Evolutionary conservation across 2,797 vertebrate genomes (phyloP), one percentile per base, ranked within the genome.

Genomic region (Sciurus vulgaris): DNA sequence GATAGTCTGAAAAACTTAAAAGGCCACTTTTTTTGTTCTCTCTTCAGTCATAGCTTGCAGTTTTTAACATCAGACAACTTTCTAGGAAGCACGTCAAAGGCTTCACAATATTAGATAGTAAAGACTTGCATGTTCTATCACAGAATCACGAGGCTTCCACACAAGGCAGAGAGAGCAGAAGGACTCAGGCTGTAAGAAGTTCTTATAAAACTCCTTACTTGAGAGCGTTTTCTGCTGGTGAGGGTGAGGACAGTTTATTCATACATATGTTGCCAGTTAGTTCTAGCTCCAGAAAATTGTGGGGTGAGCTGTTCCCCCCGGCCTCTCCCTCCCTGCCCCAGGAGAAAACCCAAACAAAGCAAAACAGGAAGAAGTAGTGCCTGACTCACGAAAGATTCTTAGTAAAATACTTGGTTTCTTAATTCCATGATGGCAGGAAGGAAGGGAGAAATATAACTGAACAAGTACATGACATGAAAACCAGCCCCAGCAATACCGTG

Each of bases 191-290:
- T 89, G 63, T 28, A 35, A 33, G 72, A 91, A 87, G 86, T 85
- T 56, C 87, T 92, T 93, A 89, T 90, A 61, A 65, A 77, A 63
- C 30, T 73, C 89, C 20, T 56, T 69, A 61, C 49, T 63, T 88
- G 56, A 88, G 35, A 17, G 44, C 49, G 56, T 56, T 92, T 92
- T 81, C 59, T 92, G 6, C 38, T 10, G 56, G 44, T 86, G 24
- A 22, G 82, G 83, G 30, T 22, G 28, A 96, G 49, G 65, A 54
- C 78, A 82, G 2, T 59, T 82, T 54, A 63, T 86, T 67, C 15
- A 77, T 38, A 47, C 0, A 1, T 6, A 20, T 6, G 2, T 35
- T 51, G 7, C 56, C 18, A 72, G 44, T 79, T 92, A 67, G 51
- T 93, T 93, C 51, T 35, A 81, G 22, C 54, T 86, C 18, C 33